phyloP scores from a whole-genome alignment of 2,113 vertebrate species.

The Mohoua ochrocephala region DNA sequence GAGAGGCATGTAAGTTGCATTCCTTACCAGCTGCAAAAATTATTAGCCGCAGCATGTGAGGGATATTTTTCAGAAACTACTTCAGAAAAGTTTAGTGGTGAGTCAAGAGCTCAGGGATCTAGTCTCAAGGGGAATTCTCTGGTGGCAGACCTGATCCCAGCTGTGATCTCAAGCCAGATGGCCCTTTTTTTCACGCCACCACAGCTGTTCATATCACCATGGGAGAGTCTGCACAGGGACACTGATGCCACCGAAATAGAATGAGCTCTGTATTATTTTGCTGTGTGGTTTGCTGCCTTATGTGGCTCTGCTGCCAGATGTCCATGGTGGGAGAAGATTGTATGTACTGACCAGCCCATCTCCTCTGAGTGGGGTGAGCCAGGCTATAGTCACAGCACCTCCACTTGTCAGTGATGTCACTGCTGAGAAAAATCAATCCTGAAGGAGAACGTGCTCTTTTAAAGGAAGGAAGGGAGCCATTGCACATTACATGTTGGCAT shows the following conservation, averaged over 20 bases:
- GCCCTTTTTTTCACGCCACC: neutral
- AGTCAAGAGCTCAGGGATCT: neutral
- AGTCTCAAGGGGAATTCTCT: neutral
- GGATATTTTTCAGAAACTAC: neutral
- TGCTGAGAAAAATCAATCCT: neutral
- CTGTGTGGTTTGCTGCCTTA: neutral
- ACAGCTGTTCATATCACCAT: neutral
- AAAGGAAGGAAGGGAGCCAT: neutral
- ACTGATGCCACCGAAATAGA: neutral
- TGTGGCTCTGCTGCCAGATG: neutral
- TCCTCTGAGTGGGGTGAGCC: neutral
- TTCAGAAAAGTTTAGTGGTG: neutral
- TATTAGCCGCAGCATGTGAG: neutral
- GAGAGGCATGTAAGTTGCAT: neutral
- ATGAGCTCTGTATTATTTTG: neutral
- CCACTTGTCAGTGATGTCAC: neutral
- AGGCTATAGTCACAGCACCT: neutral
- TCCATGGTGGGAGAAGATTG: neutral
- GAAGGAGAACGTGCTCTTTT: neutral
- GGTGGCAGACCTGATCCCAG: neutral
- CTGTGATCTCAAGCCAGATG: neutral
- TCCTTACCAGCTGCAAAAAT: neutral
- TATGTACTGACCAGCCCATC: rapidly evolving
- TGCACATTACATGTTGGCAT: neutral
- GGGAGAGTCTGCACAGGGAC: neutral